Conservation (phyloP, 2,888 invertebrate species). For the Miltochrista miniata region DNA sequence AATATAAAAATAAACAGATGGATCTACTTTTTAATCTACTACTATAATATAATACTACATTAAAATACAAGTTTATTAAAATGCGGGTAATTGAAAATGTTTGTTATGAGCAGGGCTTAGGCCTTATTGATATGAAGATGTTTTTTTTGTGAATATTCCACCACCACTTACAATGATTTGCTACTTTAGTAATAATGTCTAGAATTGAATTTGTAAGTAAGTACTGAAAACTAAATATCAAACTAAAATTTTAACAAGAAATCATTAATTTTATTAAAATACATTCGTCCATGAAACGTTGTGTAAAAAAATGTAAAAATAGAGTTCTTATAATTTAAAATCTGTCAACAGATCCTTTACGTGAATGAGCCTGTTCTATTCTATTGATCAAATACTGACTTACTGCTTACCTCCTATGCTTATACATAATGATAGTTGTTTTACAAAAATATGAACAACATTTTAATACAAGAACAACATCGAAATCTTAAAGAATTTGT, state of each 20-base stretch:
- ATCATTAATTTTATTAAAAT: neutral
- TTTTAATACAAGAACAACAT: conserved; percentile 39
- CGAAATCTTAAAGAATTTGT: conserved; percentile 30
- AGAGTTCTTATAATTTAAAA: conserved; percentile 16
- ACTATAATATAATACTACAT: conserved; percentile 11
- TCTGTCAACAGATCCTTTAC: conserved; percentile 16
- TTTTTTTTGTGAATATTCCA: conserved; percentile 26
- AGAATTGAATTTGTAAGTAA: neutral
- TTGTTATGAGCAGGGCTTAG: conserved; percentile 41
- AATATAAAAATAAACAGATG: conserved; percentile 6
- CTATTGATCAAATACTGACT: conserved; percentile 4
- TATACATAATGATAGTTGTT: conserved; percentile 50
- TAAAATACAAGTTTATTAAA: conserved; percentile 19
- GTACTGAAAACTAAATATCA: neutral
- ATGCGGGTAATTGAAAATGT: conserved; percentile 40
- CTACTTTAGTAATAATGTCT: neutral
- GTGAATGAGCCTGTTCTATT: conserved; percentile 5
- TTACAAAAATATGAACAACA: conserved; percentile 65
- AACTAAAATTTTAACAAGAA: neutral
- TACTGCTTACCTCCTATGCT: conserved; percentile 27
- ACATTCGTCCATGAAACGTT: conserved; percentile 4
- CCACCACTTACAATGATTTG: conserved; percentile 12
- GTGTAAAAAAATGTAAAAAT: conserved; percentile 14
- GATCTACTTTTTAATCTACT: conserved; percentile 6
- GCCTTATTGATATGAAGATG: conserved; percentile 52